Evolutionary conservation across 2,797 vertebrate species (phyloP), one percentile per base, ranked within the genome.

Genomic region (Arrhamphus sclerolepis): DNA sequence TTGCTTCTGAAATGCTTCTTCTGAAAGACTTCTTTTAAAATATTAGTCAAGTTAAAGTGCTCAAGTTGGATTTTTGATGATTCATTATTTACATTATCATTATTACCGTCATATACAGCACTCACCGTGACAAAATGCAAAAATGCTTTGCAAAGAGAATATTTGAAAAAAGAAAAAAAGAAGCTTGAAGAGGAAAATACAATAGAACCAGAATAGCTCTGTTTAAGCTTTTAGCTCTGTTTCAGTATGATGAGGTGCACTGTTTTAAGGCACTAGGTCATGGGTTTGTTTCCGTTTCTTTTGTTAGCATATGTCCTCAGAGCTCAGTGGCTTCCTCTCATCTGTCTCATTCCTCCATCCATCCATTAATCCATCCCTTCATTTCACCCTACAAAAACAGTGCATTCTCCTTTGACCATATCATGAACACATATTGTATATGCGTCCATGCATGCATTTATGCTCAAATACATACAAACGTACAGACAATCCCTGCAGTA

Each of bases 361-460:
- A 24, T 59, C 54, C 46, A 52, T 76, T 56, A 6, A 11, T 49
- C 57, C 62, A 24, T 54, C 34, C 49, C 43, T 76, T 63, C 65
- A 63, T 61, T 51, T 49, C 0, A 0, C 55, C 56, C 42, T 68
- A 28, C 63, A 65, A 78, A 81, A 62, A 52, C 34, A 10, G 3
- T 1, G 6, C 86, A 81, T 91, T 66, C 48, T 58, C 42, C 48
- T 46, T 75, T 63, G 78, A 87, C 82, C 82, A 87, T 89, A 60
- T 62, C 41, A 49, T 73, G 69, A 70, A 59, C 73, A 75, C 74
- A 56, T 56, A n/a, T n/a, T n/a, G n/a, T n/a, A 38, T 38, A 8
- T 13, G 31, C 31, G 3, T 34, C 31, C 28, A 34, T 34, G 31
- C 34, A 38, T 38, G 5, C 56, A 42, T 10, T 7, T 21, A n/a